Evolutionary conservation across 2,888 invertebrate genomes (phyloP).

Genomic region (Caenorhabditis sp.): DNA sequence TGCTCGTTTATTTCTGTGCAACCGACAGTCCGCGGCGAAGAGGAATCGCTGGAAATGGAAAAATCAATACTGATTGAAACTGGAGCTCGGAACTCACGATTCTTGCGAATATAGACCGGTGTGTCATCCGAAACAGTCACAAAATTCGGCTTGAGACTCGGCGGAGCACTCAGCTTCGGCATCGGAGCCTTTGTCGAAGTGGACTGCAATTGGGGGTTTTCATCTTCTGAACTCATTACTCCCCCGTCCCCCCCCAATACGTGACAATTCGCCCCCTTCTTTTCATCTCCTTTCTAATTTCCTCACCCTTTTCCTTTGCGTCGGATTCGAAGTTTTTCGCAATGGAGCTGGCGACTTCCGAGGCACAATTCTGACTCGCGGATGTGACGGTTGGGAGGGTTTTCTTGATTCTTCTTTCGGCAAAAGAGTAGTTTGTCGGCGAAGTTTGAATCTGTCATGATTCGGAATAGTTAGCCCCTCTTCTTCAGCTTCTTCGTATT

Average conservation of each 20-base stretch:
- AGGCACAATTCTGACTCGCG: conserved; percentile 28
- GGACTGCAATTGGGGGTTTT: conserved; percentile 50
- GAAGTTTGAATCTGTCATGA: conserved; percentile 51
- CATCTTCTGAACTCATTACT: conserved; percentile 10
- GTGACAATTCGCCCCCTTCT: conserved; percentile 29
- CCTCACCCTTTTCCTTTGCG: conserved; percentile 46
- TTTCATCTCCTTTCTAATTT: conserved; percentile 5
- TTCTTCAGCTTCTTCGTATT: conserved; percentile 22
- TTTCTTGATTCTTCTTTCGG: conserved; percentile 30
- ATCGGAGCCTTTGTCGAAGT: conserved; percentile 43
- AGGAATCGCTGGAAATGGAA: conserved; percentile 46
- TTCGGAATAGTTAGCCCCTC: conserved; percentile 14
- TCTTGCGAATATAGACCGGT: conserved; percentile 28
- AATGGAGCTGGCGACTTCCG: conserved; percentile 47
- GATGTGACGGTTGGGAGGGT: conserved; percentile 7
- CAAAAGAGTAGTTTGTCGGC: conserved; percentile 38
- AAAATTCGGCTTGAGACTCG: conserved; percentile 53
- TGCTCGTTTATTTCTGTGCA: conserved; percentile 17
- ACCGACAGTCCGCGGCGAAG: conserved; percentile 41
- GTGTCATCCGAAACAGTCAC: conserved; percentile 34
- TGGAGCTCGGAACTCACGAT: conserved; percentile 48
- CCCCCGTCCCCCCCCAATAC: background rate
- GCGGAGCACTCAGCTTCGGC: conserved; percentile 52
- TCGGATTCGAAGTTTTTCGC: conserved; percentile 48
- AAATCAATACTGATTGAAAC: background rate